Percentiles rank a stretch among this genome's conserved stretches.
Conservation (phyloP, 2,888 invertebrate genomes). For the Bellardia bayeri region DNA sequence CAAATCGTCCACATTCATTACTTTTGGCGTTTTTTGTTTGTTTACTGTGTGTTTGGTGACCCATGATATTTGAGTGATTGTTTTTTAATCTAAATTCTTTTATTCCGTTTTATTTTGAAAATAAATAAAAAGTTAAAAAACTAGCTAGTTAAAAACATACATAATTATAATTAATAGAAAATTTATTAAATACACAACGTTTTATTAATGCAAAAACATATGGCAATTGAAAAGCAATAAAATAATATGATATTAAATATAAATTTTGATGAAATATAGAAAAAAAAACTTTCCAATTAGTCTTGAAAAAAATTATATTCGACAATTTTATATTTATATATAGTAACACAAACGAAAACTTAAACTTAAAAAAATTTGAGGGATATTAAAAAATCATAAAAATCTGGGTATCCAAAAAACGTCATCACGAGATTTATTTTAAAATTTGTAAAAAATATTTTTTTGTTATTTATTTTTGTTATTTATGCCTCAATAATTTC, state of each 20-base stretch:
- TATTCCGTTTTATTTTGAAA: conserved; percentile 1
- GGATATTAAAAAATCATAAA: too few species aligned
- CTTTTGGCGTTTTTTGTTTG: not conserved
- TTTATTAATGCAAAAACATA: not conserved
- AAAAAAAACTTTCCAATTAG: not conserved
- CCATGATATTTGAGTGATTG: not conserved
- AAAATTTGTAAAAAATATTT: too few species aligned
- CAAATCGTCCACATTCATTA: conserved; percentile 46
- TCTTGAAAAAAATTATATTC: not conserved
- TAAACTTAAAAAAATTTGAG: too few species aligned
- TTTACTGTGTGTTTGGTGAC: conserved; percentile 15
- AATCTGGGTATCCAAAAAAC: too few species aligned
- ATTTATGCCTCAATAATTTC: too few species aligned
- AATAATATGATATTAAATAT: not conserved
- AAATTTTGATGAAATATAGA: not conserved
- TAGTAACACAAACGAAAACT: too few species aligned
- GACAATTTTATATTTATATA: too few species aligned
- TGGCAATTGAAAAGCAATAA: not conserved
- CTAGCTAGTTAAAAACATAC: not conserved
- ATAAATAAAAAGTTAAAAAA: conserved; percentile 7
- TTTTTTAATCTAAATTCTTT: not conserved
- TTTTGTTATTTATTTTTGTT: too few species aligned
- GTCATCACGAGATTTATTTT: too few species aligned
- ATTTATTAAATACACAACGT: not conserved
- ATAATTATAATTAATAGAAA: not conserved